Percentiles rank a stretch among this genome's conserved stretches.
These are phyloP conservation scores for Calcarius lapponicus DNA, from an alignment of 2,797 vertebrate species.

Conservation along the genomic window DNA sequence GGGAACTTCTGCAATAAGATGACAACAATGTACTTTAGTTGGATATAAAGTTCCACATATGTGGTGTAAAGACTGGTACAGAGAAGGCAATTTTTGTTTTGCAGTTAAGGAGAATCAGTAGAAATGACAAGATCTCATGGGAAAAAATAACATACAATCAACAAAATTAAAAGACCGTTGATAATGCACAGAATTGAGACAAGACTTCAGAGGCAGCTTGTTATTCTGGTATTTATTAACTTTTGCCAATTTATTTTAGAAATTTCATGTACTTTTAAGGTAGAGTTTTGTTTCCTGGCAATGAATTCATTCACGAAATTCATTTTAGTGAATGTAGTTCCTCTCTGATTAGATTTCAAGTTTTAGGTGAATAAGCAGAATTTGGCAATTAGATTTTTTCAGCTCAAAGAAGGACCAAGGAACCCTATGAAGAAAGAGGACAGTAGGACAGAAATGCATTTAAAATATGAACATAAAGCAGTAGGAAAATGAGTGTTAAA, in stretches of 20 bases:
- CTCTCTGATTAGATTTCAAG: background rate
- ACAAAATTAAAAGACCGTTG: background rate
- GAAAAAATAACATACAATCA: background rate
- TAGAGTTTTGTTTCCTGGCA: background rate
- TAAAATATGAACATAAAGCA: background rate
- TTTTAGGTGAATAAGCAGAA: background rate
- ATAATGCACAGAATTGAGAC: background rate
- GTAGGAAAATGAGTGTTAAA: background rate
- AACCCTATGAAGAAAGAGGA: background rate
- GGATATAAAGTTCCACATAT: background rate
- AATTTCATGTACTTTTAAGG: background rate
- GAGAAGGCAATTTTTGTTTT: background rate
- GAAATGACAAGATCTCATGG: background rate
- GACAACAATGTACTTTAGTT: background rate
- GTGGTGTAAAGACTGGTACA: rapidly evolving
- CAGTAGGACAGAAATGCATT: background rate
- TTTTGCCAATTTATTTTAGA: background rate
- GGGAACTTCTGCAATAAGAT: no score
- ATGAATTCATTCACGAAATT: background rate
- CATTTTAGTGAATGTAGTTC: background rate
- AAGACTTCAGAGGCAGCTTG: background rate
- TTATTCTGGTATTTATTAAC: background rate
- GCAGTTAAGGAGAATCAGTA: background rate
- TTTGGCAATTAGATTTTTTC: background rate
- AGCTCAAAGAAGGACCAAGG: background rate